phyloP scores from a whole-genome alignment of 2,113 vertebrate genomes.

The Gallinago jamesoni region DNA sequence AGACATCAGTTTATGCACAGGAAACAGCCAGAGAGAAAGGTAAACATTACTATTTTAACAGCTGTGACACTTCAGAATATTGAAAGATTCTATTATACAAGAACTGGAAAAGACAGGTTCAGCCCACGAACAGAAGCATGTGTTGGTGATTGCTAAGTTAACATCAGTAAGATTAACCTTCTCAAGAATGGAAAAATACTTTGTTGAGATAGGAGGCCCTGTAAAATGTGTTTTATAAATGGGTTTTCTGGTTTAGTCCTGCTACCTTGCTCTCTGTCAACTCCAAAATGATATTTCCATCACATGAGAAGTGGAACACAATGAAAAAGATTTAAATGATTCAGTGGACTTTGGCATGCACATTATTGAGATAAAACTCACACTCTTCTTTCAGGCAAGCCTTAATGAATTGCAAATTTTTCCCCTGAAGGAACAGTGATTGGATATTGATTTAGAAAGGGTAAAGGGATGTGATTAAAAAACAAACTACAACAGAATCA shows the following conservation, averaged over 20 bases:
- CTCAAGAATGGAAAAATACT: neutral
- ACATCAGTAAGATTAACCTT: neutral
- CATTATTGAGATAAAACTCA: slow-evolving; percentile 32
- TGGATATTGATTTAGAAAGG: slow-evolving; percentile 43
- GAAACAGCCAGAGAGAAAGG: neutral
- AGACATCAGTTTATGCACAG: neutral
- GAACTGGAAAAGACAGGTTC: neutral
- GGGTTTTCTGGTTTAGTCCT: neutral
- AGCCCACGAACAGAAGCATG: neutral
- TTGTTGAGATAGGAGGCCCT: neutral
- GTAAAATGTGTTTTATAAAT: neutral
- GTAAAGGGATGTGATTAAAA: neutral
- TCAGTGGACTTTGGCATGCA: neutral
- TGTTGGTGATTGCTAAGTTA: neutral
- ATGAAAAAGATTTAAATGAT: neutral
- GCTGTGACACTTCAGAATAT: neutral
- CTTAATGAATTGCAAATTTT: slow-evolving; percentile 19
- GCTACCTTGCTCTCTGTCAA: neutral
- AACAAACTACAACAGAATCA: neutral
- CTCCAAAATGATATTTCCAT: neutral
- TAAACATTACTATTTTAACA: neutral
- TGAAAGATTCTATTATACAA: neutral
- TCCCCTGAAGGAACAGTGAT: slow-evolving; percentile 2
- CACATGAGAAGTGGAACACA: neutral
- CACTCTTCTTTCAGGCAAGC: neutral